Conservation (phyloP, 2,888 invertebrate genomes). For the Drosophila mimetica region DNA sequence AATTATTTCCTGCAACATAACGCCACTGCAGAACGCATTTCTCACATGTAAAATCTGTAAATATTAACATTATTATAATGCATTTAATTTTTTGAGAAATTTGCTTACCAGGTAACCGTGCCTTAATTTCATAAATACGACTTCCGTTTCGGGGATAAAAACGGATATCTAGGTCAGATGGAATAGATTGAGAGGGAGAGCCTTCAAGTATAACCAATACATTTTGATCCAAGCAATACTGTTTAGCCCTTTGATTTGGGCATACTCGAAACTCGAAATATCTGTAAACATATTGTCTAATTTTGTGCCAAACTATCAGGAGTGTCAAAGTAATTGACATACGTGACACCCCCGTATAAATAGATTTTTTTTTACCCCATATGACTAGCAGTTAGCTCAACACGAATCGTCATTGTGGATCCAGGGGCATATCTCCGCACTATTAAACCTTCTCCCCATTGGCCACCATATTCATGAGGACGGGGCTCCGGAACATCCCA, state of each 20-base stretch:
- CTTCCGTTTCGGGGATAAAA: conserved; percentile 92
- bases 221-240: conserved; percentile 91
- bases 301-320: no score
- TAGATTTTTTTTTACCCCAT: conserved; percentile 86
- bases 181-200: conserved; percentile 82
- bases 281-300: conserved; percentile 50
- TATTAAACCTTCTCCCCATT: conserved; percentile 92
- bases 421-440: conserved; percentile 91
- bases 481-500: conserved; percentile 90
- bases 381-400: conserved; percentile 95
- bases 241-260: conserved; percentile 89
- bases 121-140: conserved; percentile 91
- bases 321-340: no score
- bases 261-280: conserved; percentile 94
- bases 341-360: no score
- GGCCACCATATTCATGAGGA: conserved; percentile 92
- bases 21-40: conserved; percentile 96
- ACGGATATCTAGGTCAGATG: conserved; percentile 86
- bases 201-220: conserved; percentile 86
- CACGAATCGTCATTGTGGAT: conserved; percentile 88
- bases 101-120: conserved; percentile 85
- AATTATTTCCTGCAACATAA: conserved; percentile 94
- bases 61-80: not conserved
- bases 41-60: conserved; percentile 87
- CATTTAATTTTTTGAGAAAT: not conserved